Percentiles rank a stretch among this genome's conserved stretches.
phyloP scores from a whole-genome alignment of 1,140 invertebrate genomes.

The Eufriesea mexicana region DNA sequence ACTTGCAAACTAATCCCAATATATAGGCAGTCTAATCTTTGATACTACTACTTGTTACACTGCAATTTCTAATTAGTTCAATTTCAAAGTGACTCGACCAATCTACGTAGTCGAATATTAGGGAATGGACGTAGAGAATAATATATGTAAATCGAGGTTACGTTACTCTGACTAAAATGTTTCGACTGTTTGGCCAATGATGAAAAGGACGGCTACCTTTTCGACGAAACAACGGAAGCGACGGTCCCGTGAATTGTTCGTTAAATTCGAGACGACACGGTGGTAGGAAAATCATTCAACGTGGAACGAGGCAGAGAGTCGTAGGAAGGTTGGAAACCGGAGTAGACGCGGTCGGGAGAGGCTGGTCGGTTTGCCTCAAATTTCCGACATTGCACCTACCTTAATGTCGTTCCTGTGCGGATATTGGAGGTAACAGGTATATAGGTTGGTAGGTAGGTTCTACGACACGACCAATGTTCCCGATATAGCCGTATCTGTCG shows the following conservation, averaged over 20 bases:
- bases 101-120: no score
- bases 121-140: no score
- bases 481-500: constrained; percentile 23
- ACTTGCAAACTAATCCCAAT: no score
- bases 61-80: no score
- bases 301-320: constrained; percentile 12
- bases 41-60: no score
- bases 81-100: no score
- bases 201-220: not conserved
- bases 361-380: constrained; percentile 50
- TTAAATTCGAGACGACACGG: not conserved
- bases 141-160: no score
- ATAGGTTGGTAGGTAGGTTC: constrained; percentile 31
- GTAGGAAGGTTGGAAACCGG: not conserved
- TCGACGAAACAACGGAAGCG: no score
- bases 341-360: constrained; percentile 29
- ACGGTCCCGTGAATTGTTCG: not conserved
- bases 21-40: no score
- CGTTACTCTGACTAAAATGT: no score
- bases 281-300: constrained; percentile 11
- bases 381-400: constrained; percentile 56
- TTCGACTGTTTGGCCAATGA: no score
- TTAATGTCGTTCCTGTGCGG: constrained; percentile 50
- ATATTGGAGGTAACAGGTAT: constrained; percentile 51
- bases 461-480: constrained; percentile 20